Base-by-base conservation (phyloP, 2,113 vertebrate genomes). In the Etheostoma spectabile region DNA sequence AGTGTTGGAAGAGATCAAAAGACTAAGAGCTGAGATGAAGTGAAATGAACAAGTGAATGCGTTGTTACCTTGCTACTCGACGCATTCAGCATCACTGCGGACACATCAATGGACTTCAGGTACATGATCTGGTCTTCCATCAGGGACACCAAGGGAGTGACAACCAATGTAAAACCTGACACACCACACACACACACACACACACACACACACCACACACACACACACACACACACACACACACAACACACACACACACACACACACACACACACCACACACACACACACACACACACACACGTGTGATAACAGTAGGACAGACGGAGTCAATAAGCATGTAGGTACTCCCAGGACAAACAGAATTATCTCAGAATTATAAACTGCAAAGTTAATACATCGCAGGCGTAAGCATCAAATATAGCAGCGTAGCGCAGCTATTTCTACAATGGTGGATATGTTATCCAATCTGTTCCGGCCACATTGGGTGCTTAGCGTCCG, bases 121-220 rank as follows among this genome's bases (percentile, higher is more conserved):
- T 95, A 96, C 98, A 99, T 99, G 78, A 97, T 93, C 57, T 99
- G 98, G 92, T 99, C 98, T 89, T 99, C 98, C 97, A 99, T 99
- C 73, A 99, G 95, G 7, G 98, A 99, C 74, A 99, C 96, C 86
- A 99, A 82, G 6, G 98, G 98, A 75, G 96, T 97, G 80, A 99
- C 93, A 42, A 99, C 97, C 4, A 99, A 92, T 0, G 98, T 99
- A 89, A 99, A 97, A 88, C 98, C 98, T 99, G 90, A 30, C 76
- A 91, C 38, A 82, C 10, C 13, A 74, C 19, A 63, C 10, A 62
- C 22, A 77, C 38, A 30, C 77, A 91, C 45, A 82, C 10, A 74
- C 19, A 63, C 10, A 62, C 35, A 77, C 38, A 30, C 77, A 91
- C 45, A n/a, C n/a, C n/a, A 82, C 13, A 74, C 19, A 63, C 10